Conservation (phyloP, 64 coral and sea anemone species). For the Actinia equina region DNA sequence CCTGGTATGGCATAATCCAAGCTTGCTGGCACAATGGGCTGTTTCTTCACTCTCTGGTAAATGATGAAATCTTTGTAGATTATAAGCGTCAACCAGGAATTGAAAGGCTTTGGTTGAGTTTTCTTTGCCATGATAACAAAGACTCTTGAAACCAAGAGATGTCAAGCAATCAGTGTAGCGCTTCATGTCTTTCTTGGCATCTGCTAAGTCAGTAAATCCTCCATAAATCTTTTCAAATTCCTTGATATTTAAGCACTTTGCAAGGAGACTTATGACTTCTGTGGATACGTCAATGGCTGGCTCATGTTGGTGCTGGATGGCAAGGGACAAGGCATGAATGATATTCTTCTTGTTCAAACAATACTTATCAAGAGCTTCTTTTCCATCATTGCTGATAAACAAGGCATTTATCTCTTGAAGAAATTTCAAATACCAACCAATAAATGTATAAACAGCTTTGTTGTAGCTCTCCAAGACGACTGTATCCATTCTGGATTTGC, state of each 20-base stretch:
- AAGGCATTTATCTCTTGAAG: slow-evolving; percentile 19
- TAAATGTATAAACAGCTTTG: slow-evolving; percentile 27
- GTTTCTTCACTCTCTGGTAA: slow-evolving; percentile 20
- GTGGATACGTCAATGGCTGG: slow-evolving; percentile 54
- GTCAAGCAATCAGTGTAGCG: slow-evolving; percentile 66
- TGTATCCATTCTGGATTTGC: background rate
- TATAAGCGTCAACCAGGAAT: slow-evolving; percentile 41
- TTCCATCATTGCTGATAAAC: slow-evolving; percentile 33
- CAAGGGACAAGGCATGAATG: slow-evolving; percentile 36
- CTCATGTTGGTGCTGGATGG: slow-evolving; percentile 12
- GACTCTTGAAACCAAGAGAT: slow-evolving; percentile 68
- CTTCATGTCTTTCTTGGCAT: background rate
- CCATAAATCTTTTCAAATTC: slow-evolving; percentile 58
- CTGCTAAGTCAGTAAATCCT: slow-evolving; percentile 12
- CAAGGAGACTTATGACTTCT: slow-evolving; percentile 70
- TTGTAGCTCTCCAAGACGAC: background rate
- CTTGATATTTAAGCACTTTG: slow-evolving; percentile 56
- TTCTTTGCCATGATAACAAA: slow-evolving; percentile 63
- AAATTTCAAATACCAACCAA: slow-evolving; percentile 3
- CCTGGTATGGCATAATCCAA: slow-evolving; percentile 51
- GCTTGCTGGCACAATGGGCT: slow-evolving; percentile 70
- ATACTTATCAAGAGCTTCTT: slow-evolving; percentile 8
- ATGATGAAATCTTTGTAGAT: slow-evolving; percentile 5
- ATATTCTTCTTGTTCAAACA: slow-evolving; percentile 52
- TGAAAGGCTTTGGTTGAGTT: slow-evolving; percentile 18